These are phyloP conservation scores for Nothobranchius kuhntae DNA, from an alignment of 2,113 vertebrate genomes.

Conservation along the genomic window DNA sequence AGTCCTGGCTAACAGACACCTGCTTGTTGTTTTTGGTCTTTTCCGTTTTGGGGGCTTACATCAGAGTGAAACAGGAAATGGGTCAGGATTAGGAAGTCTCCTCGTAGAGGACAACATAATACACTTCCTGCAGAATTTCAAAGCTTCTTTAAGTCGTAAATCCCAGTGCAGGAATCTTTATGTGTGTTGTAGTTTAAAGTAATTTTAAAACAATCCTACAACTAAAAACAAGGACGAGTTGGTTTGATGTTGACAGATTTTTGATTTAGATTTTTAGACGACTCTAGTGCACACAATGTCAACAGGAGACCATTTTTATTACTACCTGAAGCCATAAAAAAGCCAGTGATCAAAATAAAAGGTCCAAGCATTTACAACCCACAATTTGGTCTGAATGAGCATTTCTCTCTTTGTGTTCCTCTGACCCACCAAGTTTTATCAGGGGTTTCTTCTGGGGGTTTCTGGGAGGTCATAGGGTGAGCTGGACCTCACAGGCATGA, in stretches of 20 bases:
- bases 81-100: constrained; percentile 44
- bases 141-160: not conserved
- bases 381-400: constrained; percentile 24
- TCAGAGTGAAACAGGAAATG: constrained; percentile 29
- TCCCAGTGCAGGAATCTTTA: not conserved
- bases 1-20: constrained; percentile 31
- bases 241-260: too few relatives aligned
- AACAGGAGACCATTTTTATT: constrained; percentile 1
- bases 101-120: constrained; percentile 23
- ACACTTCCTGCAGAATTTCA: constrained; percentile 19
- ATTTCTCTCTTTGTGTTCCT: constrained; percentile 26
- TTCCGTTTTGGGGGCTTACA: constrained; percentile 24
- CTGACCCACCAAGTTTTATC: constrained; percentile 44
- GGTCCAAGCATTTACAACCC: constrained; percentile 19
- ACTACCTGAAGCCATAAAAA: constrained; percentile 22
- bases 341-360: not conserved
- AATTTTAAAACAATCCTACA: too few relatives aligned
- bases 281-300: not conserved
- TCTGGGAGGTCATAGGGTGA: constrained; percentile 60
- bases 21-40: constrained; percentile 20
- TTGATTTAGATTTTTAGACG: too few relatives aligned
- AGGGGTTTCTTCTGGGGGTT: constrained; percentile 57
- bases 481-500: constrained; percentile 71
- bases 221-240: too few relatives aligned
- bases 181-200: too few relatives aligned